Evolutionary conservation across 2,888 invertebrate genomes (phyloP), one percentile per base, ranked within the genome.

Genomic region (Odontocolon sp.): DNA sequence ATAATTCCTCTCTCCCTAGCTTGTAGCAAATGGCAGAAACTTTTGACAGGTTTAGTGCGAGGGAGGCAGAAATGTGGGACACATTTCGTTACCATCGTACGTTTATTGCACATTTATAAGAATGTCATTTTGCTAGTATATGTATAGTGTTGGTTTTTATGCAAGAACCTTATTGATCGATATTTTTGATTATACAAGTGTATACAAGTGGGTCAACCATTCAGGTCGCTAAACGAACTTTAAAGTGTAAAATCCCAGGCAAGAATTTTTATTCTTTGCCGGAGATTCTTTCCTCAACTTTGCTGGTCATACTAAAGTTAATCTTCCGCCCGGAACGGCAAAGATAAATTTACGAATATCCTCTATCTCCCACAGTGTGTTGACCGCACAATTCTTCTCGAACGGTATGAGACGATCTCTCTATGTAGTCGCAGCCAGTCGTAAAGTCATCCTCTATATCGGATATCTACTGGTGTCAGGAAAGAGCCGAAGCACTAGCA

Each of bases 361-460:
- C n/a, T n/a, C 14, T 2, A 9, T 16, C 18, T 18, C 54, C 36
- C 16, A 14, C n/a, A 33, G n/a, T 8, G 36, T 14, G 6, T 14
- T 50, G n/a, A n/a, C 26, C 33, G 45, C 21, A 31, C n/a, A n/a
- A n/a, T n/a, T 14, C 8, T 21, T 21, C 47, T 26, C 16, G 50
- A 50, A 38, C 26, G 36, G 9, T 16, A 26, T 3, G 28, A 50
- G 50, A 23, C 23, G 50, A 26, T 36, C 26, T 26, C 47, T 36
- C 36, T 1, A 23, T 36, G 50, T 16, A 6, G 16, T 36, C 50
- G 38, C 64, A 40, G 42, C 6, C 23, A 50, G 50, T 77, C 77
- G 40, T 77, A 73, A 77, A 77, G 54, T 64, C 45, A 21, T 70
- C 45, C 38, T 18, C 21, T 42, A 14, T 42, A 63, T 69, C 50